Base-by-base conservation (phyloP, 2,797 vertebrate species). In the Crocidura indochinensis region DNA sequence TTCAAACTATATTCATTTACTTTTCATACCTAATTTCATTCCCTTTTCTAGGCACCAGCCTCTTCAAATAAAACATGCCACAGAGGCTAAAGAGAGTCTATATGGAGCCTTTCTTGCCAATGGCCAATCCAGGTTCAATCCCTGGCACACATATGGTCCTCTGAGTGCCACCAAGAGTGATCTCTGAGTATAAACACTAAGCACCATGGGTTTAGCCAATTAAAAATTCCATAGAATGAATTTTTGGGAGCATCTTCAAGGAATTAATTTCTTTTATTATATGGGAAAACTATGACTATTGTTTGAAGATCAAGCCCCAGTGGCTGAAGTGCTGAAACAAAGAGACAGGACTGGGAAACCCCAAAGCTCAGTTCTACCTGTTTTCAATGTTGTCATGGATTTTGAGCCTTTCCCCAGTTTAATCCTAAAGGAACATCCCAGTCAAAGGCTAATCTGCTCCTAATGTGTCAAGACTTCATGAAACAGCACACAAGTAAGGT, bases 1-100 rank as follows among this genome's bases (percentile, higher is more conserved):
- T 79, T 65, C 26, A 94, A 84, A 56, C 26, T 76, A 71, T 67
- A 82, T 91, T 90, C 26, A 79, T 29, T 91, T 38, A 69, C n/a
- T 79, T 93, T 65, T 47, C 51, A 69, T 0, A 72, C 11, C 69
- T 73, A 56, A 73, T 88, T 88, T 49, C 22, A 83, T 29, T 67
- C 46, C 2, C 65, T 76, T 92, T 76, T 20, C 65, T 82, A 56
- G 60, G n/a, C 62, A 62, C 84, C 0, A 14, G 80, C 22, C 10
- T 68, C 77, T 87, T 65, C 26, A 27, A 65, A 65, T 26, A 65
- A 65, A 64, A 60, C 56, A 60, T 20, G 17, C 56, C 56, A 10
- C 8, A 53, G 51, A 17, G 2, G 10, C 51, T 14, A 22, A 20
- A 60, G 56, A 60, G 19, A 60, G 56, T 60, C 19, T 20, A 20